Percentiles rank a stretch among this genome's conserved stretches.
phyloP scores from a whole-genome alignment of 2,113 vertebrate species.

The Felis chaus region DNA sequence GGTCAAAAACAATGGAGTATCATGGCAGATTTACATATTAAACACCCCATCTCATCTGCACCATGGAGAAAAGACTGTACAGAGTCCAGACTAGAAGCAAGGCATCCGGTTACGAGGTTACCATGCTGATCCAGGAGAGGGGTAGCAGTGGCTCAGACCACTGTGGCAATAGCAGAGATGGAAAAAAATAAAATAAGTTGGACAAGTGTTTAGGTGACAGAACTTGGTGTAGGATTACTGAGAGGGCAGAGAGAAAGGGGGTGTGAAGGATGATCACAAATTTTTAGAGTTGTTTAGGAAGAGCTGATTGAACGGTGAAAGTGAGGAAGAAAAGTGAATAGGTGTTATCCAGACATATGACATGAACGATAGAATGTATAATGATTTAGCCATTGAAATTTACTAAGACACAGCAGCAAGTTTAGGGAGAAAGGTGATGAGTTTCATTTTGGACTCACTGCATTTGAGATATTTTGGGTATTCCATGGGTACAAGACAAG shows the following conservation, averaged over 20 bases:
- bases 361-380: background rate
- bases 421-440: background rate
- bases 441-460: background rate
- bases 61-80: background rate
- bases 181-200: background rate
- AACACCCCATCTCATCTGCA: background rate
- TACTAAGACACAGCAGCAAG: background rate
- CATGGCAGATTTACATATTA: background rate
- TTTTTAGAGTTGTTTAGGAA: background rate
- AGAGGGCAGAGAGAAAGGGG: background rate
- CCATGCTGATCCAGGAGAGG: background rate
- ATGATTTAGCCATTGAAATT: background rate
- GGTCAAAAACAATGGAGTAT: background rate
- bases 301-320: background rate
- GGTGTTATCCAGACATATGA: background rate
- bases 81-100: background rate
- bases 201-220: background rate
- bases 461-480: background rate
- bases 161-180: background rate
- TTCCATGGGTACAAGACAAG: background rate
- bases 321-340: background rate
- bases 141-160: background rate
- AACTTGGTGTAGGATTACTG: background rate
- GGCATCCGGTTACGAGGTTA: background rate
- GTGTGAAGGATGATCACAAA: background rate